Base-by-base conservation (phyloP, 2,797 vertebrate species). In the Melanotaenia boesemani region DNA sequence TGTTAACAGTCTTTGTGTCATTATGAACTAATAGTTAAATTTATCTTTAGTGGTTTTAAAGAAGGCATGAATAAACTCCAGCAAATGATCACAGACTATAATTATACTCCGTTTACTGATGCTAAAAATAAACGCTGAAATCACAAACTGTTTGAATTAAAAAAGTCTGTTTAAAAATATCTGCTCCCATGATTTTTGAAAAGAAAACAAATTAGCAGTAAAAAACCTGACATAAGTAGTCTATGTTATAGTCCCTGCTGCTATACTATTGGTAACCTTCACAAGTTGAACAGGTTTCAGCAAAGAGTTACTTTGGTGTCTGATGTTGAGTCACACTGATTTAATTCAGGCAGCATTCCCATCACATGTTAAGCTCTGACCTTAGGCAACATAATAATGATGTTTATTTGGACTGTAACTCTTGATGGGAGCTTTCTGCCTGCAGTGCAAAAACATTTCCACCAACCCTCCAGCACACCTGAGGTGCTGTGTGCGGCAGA, bases 371-470 rank as follows among this genome's bases (percentile, higher is more conserved):
- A 84, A 86, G 80, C 67, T 84, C 58, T 67, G 57, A 83, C 89
- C 77, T 56, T 36, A 77, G 87, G 83, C 81, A 87, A 76, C 69
- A 65, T 78, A 85, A 83, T 89, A 91, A 89, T 86, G 82, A 86
- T 88, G 86, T 85, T 86, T 86, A 83, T 88, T 86, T 88, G 79
- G 71, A 86, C 82, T 63, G 70, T 61, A 70, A 67, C 76, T 83
- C 70, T 80, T 74, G 72, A 86, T 71, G 44, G 50, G 58, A 64
- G 77, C 44, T 69, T 72, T 74, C 63, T 34, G 67, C 82, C 84
- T 63, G 82, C 78, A 70, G 81, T 74, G 56, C 74, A 26, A 80
- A 84, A 83, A 56, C 76, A 68, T 16, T 83, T 73, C 70, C 79
- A 72, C 48, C 66, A 78, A 62, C 63, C 79, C 72, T 75, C 24